Percentiles rank a stretch among this genome's conserved stretches.
These are phyloP conservation scores for Heterotis niloticus DNA, from an alignment of 2,113 vertebrate genomes.

Conservation along the genomic window DNA sequence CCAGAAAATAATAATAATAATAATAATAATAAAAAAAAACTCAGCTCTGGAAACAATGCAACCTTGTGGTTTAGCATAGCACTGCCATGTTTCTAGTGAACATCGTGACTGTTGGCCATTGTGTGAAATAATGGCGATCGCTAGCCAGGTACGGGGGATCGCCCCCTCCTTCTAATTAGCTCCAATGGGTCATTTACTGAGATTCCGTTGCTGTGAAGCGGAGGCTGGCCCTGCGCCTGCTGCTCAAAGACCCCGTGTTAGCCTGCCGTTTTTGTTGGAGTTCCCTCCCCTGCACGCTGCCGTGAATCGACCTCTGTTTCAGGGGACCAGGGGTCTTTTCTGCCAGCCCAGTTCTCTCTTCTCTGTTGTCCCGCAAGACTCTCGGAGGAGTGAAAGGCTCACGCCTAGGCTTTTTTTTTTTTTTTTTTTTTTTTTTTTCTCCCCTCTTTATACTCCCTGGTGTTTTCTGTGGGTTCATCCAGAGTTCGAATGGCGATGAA, in stretches of 20 bases:
- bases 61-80: background rate
- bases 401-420: constrained; percentile 52
- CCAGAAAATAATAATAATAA: no score
- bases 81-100: constrained; percentile 25
- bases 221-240: constrained; percentile 54
- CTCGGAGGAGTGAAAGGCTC: constrained; percentile 59
- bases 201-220: constrained; percentile 46
- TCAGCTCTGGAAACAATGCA: background rate
- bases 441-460: no score
- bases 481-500: constrained; percentile 88
- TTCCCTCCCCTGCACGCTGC: constrained; percentile 55
- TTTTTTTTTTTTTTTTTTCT: no score
- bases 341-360: constrained; percentile 57
- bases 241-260: constrained; percentile 46
- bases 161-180: constrained; percentile 41
- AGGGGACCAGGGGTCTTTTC: constrained; percentile 61
- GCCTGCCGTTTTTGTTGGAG: constrained; percentile 66
- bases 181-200: constrained; percentile 46
- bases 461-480: constrained; percentile 79
- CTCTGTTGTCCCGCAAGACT: constrained; percentile 52
- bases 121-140: constrained; percentile 48
- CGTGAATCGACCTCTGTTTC: constrained; percentile 63
- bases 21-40: no score
- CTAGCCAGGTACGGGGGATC: constrained; percentile 40
- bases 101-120: constrained; percentile 50